Percentiles rank a stretch among this genome's conserved stretches.
These are phyloP conservation scores for Smittia aterrima DNA, from an alignment of 2,888 invertebrate genomes.

Conservation along the genomic window DNA sequence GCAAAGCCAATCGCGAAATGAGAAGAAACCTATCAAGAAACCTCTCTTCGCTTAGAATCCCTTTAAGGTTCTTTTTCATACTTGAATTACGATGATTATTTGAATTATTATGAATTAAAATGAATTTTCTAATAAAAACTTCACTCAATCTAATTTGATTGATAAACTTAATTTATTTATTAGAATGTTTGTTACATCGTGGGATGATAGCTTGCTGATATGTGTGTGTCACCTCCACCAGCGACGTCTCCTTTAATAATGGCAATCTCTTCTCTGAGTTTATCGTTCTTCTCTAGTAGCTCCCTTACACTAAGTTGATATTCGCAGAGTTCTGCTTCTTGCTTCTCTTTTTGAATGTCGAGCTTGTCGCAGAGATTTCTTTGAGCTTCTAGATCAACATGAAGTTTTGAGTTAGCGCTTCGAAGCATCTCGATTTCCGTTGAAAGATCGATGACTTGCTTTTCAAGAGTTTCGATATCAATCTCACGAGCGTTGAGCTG, in stretches of 20 bases:
- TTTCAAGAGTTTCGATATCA: constrained; percentile 29
- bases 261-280: background rate
- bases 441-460: constrained; percentile 34
- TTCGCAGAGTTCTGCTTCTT: constrained; percentile 58
- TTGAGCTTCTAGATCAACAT: constrained; percentile 61
- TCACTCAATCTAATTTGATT: too few relatives aligned
- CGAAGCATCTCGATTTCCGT: constrained; percentile 32
- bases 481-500: background rate
- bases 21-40: too few relatives aligned
- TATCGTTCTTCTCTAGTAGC: constrained; percentile 28
- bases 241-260: background rate
- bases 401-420: constrained; percentile 23
- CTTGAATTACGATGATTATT: too few relatives aligned
- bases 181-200: too few relatives aligned
- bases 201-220: background rate
- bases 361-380: constrained; percentile 63
- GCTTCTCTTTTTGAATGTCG: constrained; percentile 66
- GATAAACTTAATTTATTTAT: too few relatives aligned
- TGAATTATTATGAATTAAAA: too few relatives aligned
- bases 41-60: too few relatives aligned
- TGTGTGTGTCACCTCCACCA: background rate
- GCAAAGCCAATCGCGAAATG: background rate
- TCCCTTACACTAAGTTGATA: constrained; percentile 45
- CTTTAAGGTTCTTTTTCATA: too few relatives aligned
- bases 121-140: too few relatives aligned